Conservation (phyloP, 2,797 vertebrate species). For the Syngnathus rostellatus region DNA sequence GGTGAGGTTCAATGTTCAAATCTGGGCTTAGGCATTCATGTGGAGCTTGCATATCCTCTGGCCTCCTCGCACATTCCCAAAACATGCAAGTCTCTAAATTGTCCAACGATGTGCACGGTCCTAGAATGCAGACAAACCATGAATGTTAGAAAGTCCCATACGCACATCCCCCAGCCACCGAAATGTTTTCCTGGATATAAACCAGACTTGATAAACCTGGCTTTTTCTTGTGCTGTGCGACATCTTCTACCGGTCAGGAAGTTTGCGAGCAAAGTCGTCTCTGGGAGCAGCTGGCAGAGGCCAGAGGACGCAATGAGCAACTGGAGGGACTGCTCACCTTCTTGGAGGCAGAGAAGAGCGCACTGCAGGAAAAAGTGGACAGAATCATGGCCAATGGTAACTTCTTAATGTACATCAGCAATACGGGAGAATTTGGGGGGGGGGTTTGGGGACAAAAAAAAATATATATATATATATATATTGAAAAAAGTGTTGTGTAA, state of each 20-base stretch:
- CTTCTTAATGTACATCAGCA: neutral
- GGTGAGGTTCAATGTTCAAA: neutral
- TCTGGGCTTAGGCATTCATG: neutral
- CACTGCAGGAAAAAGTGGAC: neutral
- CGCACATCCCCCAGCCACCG: too few relatives aligned
- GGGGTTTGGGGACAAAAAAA: too few relatives aligned
- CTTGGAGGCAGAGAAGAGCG: neutral
- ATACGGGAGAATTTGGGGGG: too few relatives aligned
- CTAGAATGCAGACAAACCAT: neutral
- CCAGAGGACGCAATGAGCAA: neutral
- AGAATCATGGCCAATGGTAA: neutral
- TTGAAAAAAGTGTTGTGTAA: too few relatives aligned
- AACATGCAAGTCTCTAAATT: too few relatives aligned
- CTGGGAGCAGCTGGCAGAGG: neutral
- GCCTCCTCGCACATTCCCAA: too few relatives aligned
- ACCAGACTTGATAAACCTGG: neutral
- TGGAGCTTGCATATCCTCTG: too few relatives aligned
- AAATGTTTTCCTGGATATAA: too few relatives aligned
- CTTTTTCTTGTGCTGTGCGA: neutral
- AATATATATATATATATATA: too few relatives aligned
- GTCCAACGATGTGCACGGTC: too few relatives aligned
- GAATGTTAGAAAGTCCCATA: too few relatives aligned
- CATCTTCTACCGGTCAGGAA: neutral
- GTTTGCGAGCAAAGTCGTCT: neutral
- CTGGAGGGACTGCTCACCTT: neutral